Percentiles rank a stretch among this genome's conserved stretches.
phyloP scores from a whole-genome alignment of 2,797 vertebrate genomes.

The Falco berigora region DNA sequence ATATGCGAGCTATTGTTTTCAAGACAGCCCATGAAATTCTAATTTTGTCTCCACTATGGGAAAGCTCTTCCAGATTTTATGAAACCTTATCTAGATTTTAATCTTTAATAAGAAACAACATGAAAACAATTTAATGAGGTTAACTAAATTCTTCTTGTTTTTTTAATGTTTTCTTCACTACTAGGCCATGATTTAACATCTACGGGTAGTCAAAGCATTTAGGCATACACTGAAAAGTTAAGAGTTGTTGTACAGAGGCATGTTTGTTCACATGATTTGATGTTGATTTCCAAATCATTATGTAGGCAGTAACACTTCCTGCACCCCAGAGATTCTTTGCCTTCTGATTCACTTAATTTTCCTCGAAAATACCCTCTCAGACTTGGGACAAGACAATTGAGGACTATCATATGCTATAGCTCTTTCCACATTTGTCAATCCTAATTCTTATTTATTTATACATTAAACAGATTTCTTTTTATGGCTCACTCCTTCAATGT shows the following conservation, averaged over 20 bases:
- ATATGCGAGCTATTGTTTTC: not conserved
- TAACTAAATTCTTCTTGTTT: not conserved
- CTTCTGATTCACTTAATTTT: not conserved
- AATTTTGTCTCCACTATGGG: not conserved
- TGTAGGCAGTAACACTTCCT: not conserved
- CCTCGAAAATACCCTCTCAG: not conserved
- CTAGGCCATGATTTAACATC: not conserved
- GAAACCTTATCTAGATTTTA: not conserved
- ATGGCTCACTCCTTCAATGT: not conserved
- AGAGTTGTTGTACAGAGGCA: not conserved
- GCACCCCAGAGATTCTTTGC: not conserved
- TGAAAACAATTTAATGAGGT: not conserved
- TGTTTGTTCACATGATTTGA: not conserved
- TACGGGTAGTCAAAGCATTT: not conserved
- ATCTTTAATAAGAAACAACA: not conserved
- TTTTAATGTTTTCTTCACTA: not conserved
- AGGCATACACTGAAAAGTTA: not conserved
- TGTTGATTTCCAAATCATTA: not conserved
- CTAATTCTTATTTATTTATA: not conserved
- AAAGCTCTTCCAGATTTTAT: not conserved
- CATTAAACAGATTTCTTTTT: not conserved
- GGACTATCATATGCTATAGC: not conserved
- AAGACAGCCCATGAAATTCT: not conserved
- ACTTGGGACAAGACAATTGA: not conserved
- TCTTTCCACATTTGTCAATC: not conserved